A percentile compares a stretch with the other conserved stretches of the same genome.
These are phyloP conservation scores for Lapara coniferarum DNA, from an alignment of 2,888 invertebrate genomes.

Conservation along the genomic window DNA sequence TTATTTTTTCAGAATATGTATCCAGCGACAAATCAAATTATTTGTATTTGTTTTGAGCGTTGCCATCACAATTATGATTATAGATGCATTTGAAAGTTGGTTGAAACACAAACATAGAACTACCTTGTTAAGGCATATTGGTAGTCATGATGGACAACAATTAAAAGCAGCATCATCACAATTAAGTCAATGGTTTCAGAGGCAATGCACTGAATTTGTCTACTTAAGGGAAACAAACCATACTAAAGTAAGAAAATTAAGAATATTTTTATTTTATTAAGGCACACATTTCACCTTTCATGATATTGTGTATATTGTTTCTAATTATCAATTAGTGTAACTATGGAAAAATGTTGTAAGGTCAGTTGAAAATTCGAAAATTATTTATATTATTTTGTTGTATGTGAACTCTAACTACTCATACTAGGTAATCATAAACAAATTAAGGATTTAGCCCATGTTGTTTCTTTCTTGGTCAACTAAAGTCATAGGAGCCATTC, in stretches of 20 bases:
- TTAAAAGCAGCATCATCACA: conserved; percentile 46
- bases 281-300: background rate
- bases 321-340: no score
- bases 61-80: conserved; percentile 49
- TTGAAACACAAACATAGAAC: conserved; percentile 74
- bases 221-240: conserved; percentile 70
- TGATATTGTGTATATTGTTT: no score
- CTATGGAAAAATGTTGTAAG: no score
- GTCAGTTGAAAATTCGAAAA: no score
- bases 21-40: conserved; percentile 62
- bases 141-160: conserved; percentile 52
- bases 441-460: no score
- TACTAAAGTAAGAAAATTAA: conserved; percentile 62
- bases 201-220: conserved; percentile 59
- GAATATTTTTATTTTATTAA: background rate
- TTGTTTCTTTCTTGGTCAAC: no score
- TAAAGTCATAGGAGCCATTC: no score
- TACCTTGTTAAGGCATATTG: conserved; percentile 64
- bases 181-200: conserved; percentile 52
- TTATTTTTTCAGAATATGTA: conserved; percentile 60
- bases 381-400: no score
- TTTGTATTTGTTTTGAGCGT: conserved; percentile 60
- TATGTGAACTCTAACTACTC: no score
- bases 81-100: conserved; percentile 75
- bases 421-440: no score